Evolutionary conservation across 2,113 vertebrate genomes (phyloP).

Genomic region (Anolis sagrei): DNA sequence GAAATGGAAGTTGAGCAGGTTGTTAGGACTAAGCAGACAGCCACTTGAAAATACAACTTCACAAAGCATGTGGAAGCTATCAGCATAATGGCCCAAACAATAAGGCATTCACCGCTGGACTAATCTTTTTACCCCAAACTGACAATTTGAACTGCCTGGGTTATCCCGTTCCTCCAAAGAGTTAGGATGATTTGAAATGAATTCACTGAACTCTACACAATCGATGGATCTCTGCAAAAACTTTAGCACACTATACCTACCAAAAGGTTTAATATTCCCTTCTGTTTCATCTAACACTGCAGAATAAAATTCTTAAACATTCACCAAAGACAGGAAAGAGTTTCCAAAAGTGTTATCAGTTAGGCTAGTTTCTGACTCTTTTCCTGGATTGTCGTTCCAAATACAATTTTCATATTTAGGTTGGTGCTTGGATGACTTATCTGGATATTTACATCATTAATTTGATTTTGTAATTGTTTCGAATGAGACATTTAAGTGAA

Average conservation of each 20-base stretch:
- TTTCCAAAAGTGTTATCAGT: neutral
- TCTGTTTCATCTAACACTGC: neutral
- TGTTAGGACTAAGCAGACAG: neutral
- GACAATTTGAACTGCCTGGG: neutral
- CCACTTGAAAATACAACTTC: neutral
- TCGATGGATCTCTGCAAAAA: neutral
- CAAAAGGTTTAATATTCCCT: neutral
- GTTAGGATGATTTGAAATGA: neutral
- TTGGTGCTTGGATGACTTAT: neutral
- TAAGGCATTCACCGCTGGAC: neutral
- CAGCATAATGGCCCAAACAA: neutral
- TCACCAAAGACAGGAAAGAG: neutral
- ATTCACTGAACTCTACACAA: neutral
- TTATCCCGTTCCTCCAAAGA: neutral
- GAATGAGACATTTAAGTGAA: neutral
- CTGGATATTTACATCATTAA: neutral
- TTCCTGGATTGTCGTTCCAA: neutral
- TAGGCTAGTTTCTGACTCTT: neutral
- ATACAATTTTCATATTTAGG: neutral
- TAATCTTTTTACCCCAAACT: neutral
- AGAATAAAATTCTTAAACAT: neutral
- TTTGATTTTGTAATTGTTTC: neutral
- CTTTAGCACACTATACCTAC: neutral
- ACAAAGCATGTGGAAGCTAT: neutral
- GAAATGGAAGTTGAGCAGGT: neutral